Evolutionary conservation across 2,888 invertebrate species (phyloP).

Genomic region (Melanostoma mellinum): DNA sequence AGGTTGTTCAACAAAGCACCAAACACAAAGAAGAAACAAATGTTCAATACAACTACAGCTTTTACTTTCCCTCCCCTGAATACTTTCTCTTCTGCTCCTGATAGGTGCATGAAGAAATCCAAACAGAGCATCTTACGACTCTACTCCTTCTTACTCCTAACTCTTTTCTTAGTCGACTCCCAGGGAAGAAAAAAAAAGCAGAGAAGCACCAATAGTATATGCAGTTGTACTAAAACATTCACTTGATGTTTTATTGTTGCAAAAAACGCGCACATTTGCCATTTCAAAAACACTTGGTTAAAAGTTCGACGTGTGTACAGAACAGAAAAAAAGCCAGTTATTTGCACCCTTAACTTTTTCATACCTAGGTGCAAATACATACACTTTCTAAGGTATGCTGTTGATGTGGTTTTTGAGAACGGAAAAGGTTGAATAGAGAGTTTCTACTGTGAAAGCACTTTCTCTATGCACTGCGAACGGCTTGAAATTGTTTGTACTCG

Average conservation of each 20-base stretch:
- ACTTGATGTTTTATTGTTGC: constrained; percentile 29
- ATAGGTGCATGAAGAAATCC: constrained; percentile 22
- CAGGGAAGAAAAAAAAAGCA: constrained; percentile 11
- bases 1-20: not conserved
- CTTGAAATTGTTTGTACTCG: constrained; percentile 5
- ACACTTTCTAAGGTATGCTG: constrained; percentile 2
- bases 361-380: not conserved
- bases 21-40: constrained; percentile 2
- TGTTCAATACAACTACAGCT: constrained; percentile 51
- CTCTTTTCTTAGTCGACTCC: not conserved
- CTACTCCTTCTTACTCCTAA: constrained; percentile 4
- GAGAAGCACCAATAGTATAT: constrained; percentile 60
- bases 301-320: constrained; percentile 47
- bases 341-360: constrained; percentile 18
- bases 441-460: constrained; percentile 26
- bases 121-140: constrained; percentile 2
- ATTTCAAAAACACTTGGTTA: constrained; percentile 30
- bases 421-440: constrained; percentile 2
- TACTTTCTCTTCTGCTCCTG: constrained; percentile 14
- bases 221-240: constrained; percentile 42
- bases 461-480: constrained; percentile 3
- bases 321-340: constrained; percentile 44
- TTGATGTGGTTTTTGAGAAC: constrained; percentile 12
- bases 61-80: constrained; percentile 47
- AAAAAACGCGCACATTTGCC: constrained; percentile 17